phyloP scores from a whole-genome alignment of 2,888 invertebrate species.

The Andrena flavipes region DNA sequence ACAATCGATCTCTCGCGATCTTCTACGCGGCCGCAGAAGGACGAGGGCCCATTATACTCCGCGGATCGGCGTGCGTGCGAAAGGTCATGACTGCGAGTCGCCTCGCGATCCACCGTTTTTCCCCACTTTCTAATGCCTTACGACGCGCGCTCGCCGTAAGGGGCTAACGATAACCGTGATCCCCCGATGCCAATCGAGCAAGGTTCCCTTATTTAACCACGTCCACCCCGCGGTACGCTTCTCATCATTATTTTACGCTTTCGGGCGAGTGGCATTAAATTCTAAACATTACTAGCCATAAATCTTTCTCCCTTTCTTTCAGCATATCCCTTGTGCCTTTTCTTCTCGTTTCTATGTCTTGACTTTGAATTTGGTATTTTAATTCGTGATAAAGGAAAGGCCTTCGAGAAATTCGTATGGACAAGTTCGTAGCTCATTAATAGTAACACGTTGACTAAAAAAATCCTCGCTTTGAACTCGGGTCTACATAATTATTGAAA shows the following conservation, averaged over 20 bases:
- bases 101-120: conserved; percentile 65
- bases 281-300: background rate
- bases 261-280: background rate
- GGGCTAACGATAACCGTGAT: conserved; percentile 70
- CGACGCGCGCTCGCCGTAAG: conserved; percentile 55
- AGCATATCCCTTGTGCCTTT: background rate
- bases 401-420: background rate
- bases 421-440: no score
- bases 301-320: no score
- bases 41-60: conserved; percentile 65
- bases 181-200: conserved; percentile 26
- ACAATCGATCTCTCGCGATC: conserved; percentile 73
- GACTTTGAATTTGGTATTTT: no score
- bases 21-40: conserved; percentile 63
- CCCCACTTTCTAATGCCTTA: conserved; percentile 71
- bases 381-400: background rate
- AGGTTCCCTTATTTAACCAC: background rate
- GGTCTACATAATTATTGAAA: background rate
- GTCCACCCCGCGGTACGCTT: background rate
- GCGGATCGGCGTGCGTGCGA: conserved; percentile 71
- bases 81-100: conserved; percentile 70
- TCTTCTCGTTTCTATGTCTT: background rate
- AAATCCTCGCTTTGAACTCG: background rate
- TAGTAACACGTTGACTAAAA: background rate
- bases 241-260: background rate